These are phyloP conservation scores for Lutraria rhynchaena DNA, from an alignment of 1,140 invertebrate species.

Conservation along the genomic window DNA sequence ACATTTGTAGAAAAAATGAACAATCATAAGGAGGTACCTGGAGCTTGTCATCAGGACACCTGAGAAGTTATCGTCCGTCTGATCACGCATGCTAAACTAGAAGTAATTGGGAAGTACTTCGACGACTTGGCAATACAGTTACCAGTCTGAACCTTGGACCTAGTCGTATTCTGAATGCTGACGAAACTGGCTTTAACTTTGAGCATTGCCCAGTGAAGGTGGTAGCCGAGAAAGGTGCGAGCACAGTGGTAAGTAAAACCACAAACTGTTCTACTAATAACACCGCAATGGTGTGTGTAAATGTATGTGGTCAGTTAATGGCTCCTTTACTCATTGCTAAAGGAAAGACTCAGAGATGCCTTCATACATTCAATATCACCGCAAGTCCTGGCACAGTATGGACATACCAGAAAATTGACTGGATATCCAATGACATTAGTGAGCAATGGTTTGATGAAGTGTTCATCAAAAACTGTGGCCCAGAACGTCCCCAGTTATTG, in stretches of 20 bases:
- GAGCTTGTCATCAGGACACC: constrained; percentile 49
- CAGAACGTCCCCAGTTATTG: constrained; percentile 54
- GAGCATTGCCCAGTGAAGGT: constrained; percentile 24
- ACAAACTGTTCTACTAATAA: constrained; percentile 30
- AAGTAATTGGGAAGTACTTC: constrained; percentile 49
- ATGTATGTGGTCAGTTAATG: constrained; percentile 29
- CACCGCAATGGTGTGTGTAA: constrained; percentile 58
- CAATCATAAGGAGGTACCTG: constrained; percentile 52
- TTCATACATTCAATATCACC: constrained; percentile 43
- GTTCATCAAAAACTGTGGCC: constrained; percentile 62
- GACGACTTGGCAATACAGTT: constrained; percentile 20
- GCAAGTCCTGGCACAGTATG: constrained; percentile 19
- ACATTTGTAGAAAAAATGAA: too few relatives aligned
- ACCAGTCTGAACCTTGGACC: not conserved
- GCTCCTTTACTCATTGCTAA: constrained; percentile 53
- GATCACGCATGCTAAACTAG: constrained; percentile 55
- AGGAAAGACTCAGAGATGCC: constrained; percentile 51
- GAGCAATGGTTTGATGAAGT: constrained; percentile 56
- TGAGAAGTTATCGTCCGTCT: constrained; percentile 51
- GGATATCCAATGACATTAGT: constrained; percentile 58
- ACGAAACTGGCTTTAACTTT: constrained; percentile 33
- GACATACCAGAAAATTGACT: constrained; percentile 57
- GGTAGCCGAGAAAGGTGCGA: constrained; percentile 41
- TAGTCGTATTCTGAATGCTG: constrained; percentile 21
- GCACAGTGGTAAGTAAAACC: constrained; percentile 15